Conservation (phyloP, 2,888 invertebrate genomes). For the Athripsodes cinereus region DNA sequence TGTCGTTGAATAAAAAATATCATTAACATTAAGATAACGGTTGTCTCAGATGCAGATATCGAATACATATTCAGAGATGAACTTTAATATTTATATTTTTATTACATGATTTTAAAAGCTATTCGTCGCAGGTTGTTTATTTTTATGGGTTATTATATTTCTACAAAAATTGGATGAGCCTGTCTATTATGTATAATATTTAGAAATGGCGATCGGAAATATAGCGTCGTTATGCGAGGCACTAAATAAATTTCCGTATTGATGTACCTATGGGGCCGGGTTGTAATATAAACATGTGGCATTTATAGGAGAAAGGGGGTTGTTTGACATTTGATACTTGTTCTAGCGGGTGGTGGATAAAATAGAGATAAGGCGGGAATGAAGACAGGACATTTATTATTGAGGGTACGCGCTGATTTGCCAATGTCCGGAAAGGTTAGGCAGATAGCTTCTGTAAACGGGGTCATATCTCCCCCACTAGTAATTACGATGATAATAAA, state of each 20-base stretch:
- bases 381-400: slow-evolving; percentile 22
- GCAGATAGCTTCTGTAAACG: background rate
- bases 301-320: slow-evolving; percentile 7
- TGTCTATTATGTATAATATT: too few relatives aligned
- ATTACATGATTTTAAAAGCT: too few relatives aligned
- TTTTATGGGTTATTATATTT: too few relatives aligned
- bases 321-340: slow-evolving; percentile 24
- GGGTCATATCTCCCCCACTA: background rate
- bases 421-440: slow-evolving; percentile 2
- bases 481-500: background rate
- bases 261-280: background rate
- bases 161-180: too few relatives aligned
- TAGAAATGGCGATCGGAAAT: too few relatives aligned
- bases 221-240: too few relatives aligned
- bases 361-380: slow-evolving; percentile 17
- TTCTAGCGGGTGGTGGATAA: slow-evolving; percentile 9
- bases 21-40: too few relatives aligned
- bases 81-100: too few relatives aligned
- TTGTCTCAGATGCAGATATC: too few relatives aligned
- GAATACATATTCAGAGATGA: too few relatives aligned
- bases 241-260: background rate
- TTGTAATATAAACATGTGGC: background rate
- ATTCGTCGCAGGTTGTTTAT: too few relatives aligned
- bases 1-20: too few relatives aligned
- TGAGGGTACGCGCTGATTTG: slow-evolving; percentile 4